phyloP scores from a whole-genome alignment of 2,113 vertebrate species.

The Dromas ardeola region DNA sequence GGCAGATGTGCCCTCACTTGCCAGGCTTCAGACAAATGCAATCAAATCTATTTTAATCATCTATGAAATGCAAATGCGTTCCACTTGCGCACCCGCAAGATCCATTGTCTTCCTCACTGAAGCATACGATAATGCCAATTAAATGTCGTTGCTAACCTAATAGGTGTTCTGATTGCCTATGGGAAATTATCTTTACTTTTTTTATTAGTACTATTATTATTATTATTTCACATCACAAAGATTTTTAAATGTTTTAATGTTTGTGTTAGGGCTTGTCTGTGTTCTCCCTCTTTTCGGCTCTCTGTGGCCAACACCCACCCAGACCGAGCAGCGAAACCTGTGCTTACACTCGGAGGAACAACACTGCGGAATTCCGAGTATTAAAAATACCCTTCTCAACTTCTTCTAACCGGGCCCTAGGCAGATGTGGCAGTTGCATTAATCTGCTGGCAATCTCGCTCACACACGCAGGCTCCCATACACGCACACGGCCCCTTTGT shows the following conservation, averaged over 20 bases:
- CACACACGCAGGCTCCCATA: background rate
- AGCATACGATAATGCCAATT: constrained; percentile 72
- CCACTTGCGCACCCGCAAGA: constrained; percentile 49
- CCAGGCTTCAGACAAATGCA: constrained; percentile 71
- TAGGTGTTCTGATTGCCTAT: constrained; percentile 70
- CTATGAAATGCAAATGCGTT: constrained; percentile 84
- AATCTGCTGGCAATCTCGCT: background rate
- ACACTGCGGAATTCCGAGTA: background rate
- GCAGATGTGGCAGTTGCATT: constrained; percentile 1
- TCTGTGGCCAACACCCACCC: background rate
- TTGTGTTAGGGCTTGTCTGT: background rate
- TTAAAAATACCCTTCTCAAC: constrained; percentile 14
- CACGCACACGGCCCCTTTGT: constrained; percentile 42
- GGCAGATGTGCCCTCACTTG: constrained; percentile 70
- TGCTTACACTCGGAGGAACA: background rate
- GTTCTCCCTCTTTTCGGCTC: background rate
- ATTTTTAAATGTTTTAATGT: background rate
- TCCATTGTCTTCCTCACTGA: constrained; percentile 72
- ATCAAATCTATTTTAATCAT: constrained; percentile 77
- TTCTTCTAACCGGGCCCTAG: background rate
- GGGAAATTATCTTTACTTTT: constrained; percentile 58
- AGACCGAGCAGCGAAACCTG: background rate
- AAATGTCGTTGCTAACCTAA: constrained; percentile 60
- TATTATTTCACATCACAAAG: constrained; percentile 18
- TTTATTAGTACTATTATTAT: background rate